Conservation (phyloP, 1,140 invertebrate genomes). For the Psix sp. region DNA sequence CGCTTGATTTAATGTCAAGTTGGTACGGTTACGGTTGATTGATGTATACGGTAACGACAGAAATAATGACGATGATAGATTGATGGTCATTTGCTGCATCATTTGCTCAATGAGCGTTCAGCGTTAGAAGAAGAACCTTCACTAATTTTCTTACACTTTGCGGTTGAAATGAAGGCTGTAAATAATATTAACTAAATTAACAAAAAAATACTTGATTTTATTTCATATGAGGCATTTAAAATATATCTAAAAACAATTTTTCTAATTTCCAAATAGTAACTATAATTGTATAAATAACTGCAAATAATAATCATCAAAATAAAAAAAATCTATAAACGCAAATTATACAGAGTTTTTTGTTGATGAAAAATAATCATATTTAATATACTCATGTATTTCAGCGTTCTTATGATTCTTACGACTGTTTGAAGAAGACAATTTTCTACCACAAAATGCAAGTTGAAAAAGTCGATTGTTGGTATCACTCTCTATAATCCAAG, state of each 20-base stretch:
- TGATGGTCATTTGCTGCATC: slow-evolving; percentile 32
- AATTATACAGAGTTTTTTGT: too few relatives aligned
- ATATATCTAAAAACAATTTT: slow-evolving; percentile 1
- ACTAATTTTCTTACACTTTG: not conserved
- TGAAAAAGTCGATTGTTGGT: slow-evolving; percentile 12
- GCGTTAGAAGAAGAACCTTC: not conserved
- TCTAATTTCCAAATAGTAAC: not conserved
- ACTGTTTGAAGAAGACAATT: slow-evolving; percentile 27
- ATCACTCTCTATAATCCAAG: slow-evolving; percentile 26
- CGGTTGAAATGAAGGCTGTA: not conserved
- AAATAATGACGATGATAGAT: slow-evolving; percentile 38
- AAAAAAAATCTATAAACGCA: too few relatives aligned
- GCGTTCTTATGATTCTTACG: not conserved
- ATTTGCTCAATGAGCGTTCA: slow-evolving; percentile 13
- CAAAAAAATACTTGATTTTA: not conserved
- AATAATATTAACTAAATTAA: slow-evolving; percentile 21
- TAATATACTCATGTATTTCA: too few relatives aligned
- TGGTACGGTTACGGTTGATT: slow-evolving; percentile 29
- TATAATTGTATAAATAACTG: too few relatives aligned
- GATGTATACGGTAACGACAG: slow-evolving; percentile 30
- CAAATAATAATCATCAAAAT: too few relatives aligned
- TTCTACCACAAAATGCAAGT: slow-evolving; percentile 8
- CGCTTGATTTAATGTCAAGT: slow-evolving; percentile 35
- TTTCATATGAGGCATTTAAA: too few relatives aligned
- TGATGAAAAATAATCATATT: too few relatives aligned